These are phyloP conservation scores for Bucco capensis DNA, from an alignment of 2,113 vertebrate genomes.

Conservation along the genomic window DNA sequence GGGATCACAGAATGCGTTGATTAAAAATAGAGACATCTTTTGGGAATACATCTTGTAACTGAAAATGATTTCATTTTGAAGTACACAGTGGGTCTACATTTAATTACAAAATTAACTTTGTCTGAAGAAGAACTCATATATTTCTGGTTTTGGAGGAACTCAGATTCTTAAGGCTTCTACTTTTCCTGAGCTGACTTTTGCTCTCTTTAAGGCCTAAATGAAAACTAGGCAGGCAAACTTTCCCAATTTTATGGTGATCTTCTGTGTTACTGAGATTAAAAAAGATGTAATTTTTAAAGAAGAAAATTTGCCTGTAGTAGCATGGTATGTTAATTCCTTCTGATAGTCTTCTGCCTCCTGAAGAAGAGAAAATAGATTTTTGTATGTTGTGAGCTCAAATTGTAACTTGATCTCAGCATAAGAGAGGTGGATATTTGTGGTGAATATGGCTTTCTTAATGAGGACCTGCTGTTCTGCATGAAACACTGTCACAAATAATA, in stretches of 20 bases:
- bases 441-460: conserved; percentile 16
- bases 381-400: background rate
- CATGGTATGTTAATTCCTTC: background rate
- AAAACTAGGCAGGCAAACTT: background rate
- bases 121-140: background rate
- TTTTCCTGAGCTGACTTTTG: background rate
- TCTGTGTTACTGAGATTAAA: background rate
- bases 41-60: background rate
- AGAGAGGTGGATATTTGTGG: background rate
- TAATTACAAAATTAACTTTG: background rate
- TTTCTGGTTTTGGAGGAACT: background rate
- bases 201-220: background rate
- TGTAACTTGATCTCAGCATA: background rate
- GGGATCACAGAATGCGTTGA: background rate
- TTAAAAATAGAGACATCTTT: background rate
- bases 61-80: background rate
- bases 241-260: background rate
- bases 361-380: background rate
- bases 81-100: background rate
- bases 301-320: background rate
- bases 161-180: background rate
- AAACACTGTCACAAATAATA: conserved; percentile 5
- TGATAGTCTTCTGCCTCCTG: background rate
- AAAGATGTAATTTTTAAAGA: background rate
- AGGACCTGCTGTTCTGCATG: conserved; percentile 28